Conservation (phyloP, 2,888 invertebrate species). For the Corythucha ciliata region DNA sequence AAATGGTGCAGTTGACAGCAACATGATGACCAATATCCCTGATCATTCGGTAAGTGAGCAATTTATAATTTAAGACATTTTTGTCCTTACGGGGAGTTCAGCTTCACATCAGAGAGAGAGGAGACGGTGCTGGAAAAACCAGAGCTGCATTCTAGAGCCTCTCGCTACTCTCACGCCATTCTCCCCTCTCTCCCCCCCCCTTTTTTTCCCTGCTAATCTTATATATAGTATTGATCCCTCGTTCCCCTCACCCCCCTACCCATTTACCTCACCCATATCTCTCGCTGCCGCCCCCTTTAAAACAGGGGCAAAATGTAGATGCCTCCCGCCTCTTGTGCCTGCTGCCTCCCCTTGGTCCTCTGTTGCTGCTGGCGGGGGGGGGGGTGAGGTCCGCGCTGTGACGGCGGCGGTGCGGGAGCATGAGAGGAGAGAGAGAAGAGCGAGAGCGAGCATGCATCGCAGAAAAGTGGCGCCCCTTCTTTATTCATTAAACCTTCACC, state of each 20-base stretch:
- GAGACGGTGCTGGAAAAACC: not conserved
- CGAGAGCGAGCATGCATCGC: too few species aligned
- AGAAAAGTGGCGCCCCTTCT: too few species aligned
- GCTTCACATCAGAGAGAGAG: too few species aligned
- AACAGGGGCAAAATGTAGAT: conserved; percentile 3
- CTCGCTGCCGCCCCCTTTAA: not conserved
- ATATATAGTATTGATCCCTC: conserved; percentile 25
- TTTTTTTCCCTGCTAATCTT: conserved; percentile 23
- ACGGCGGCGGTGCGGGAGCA: too few species aligned
- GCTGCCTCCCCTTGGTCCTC: too few species aligned
- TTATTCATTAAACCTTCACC: too few species aligned
- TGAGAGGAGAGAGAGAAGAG: too few species aligned
- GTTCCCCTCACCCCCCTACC: too few species aligned
- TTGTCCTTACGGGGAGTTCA: not conserved
- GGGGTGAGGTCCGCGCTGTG: too few species aligned
- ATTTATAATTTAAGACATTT: not conserved
- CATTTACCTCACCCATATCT: too few species aligned
- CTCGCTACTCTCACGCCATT: not conserved
- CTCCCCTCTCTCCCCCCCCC: not conserved
- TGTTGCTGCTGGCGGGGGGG: too few species aligned
- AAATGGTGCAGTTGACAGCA: conserved; percentile 26
- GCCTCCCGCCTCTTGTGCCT: too few species aligned
- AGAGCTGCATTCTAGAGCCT: not conserved
- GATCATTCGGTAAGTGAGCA: conserved; percentile 27
- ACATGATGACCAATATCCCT: conserved; percentile 25